Evolutionary conservation across 2,888 invertebrate species (phyloP).

Genomic region (Xylophagus ater): DNA sequence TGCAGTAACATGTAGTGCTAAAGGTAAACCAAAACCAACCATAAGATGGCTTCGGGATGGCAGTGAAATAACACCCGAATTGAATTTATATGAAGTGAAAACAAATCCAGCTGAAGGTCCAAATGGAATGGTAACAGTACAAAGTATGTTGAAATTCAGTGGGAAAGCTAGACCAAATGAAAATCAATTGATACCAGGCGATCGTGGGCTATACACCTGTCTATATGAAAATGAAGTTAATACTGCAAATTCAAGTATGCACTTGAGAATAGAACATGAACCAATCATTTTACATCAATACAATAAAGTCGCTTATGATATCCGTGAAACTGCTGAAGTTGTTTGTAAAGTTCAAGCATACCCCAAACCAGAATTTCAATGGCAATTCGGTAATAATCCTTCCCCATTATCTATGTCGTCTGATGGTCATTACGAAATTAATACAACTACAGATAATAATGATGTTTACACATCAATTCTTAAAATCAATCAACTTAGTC

Average conservation of each 20-base stretch:
- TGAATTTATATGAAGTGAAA: constrained; percentile 69
- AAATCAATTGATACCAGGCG: constrained; percentile 69
- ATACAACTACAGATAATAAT: constrained; percentile 67
- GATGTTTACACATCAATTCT: constrained; percentile 76
- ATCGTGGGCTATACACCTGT: constrained; percentile 79
- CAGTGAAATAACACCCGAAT: constrained; percentile 62
- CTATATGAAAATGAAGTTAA: constrained; percentile 83
- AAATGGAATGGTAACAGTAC: constrained; percentile 70
- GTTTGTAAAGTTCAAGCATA: constrained; percentile 83
- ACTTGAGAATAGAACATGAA: constrained; percentile 81
- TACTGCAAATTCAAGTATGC: constrained; percentile 78
- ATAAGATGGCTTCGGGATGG: constrained; percentile 82
- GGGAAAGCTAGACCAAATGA: constrained; percentile 66
- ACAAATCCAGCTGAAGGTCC: constrained; percentile 66
- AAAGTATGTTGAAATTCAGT: constrained; percentile 68
- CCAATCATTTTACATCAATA: constrained; percentile 78
- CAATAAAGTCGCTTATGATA: constrained; percentile 78
- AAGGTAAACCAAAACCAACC: constrained; percentile 76
- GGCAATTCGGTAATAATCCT: constrained; percentile 70
- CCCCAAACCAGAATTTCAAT: constrained; percentile 86
- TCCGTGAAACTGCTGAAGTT: constrained; percentile 74
- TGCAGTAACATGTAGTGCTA: constrained; percentile 71
- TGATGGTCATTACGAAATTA: constrained; percentile 77
- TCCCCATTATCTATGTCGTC: constrained; percentile 66
- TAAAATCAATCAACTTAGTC: constrained; percentile 58